Evolutionary conservation across 2,888 invertebrate genomes (phyloP), one percentile per base, ranked within the genome.

Genomic region (Schizaphis graminum): DNA sequence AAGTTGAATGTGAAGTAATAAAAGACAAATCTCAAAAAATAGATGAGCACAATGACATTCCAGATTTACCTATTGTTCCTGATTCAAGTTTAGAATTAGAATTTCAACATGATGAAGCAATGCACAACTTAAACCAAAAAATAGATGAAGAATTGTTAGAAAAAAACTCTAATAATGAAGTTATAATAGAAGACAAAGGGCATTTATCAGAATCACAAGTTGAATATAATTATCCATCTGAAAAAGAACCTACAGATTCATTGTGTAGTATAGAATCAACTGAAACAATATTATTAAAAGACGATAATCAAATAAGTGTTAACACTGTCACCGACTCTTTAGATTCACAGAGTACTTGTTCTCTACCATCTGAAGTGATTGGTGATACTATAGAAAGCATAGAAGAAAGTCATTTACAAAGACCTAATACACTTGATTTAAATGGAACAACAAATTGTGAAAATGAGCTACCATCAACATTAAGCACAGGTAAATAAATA

Each of bases 341-440:
- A 91, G 94, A 94, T 94, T 94, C 94, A 89, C 94, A 94, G 35
- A 94, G 91, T 89, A 94, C 92, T 84, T 92, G 94, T 57, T 94
- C 94, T 21, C 10, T 94, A 61, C 94, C 94, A 67, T 94, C 94
- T 41, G 94, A 94, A 94, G 49, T 91, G 21, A 53, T 94, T n/a
- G 49, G 67, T 28, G 91, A 91, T 87, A 91, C 47, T 53, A 11
- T 61, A 86, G 91, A 94, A 53, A 86, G 86, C 77, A 10, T 87
- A n/a, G 67, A 94, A 49, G 91, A 91, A 85, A 87, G 3, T 3
- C 94, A 57, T 41, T 28, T 94, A 77, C 94, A 94, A 24, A 86
- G 95, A 77, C 95, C 95, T 61, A 92, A 91, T 57, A 94, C 94
- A 13, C 88, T 95, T 84, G 91, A 95, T 90, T 93, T 95, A 77